Conservation (phyloP, 2,797 vertebrate species). For the Forpus xanthops region DNA sequence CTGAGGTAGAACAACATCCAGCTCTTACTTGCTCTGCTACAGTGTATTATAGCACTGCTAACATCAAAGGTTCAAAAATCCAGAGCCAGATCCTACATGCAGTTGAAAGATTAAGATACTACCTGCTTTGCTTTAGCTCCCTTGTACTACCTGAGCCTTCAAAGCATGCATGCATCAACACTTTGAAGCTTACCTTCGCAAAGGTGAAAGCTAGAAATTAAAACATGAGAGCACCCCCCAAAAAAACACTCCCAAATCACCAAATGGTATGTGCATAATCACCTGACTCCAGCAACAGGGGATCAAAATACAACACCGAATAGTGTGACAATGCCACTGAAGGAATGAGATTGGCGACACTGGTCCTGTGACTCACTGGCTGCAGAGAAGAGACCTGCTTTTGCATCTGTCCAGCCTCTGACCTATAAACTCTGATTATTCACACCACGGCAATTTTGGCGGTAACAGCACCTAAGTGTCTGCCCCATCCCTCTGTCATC, state of each 20-base stretch:
- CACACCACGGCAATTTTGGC: neutral
- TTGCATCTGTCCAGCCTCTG: constrained; percentile 20
- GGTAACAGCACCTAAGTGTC: constrained; percentile 19
- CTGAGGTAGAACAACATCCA: neutral
- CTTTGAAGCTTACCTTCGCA: neutral
- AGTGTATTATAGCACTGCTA: neutral
- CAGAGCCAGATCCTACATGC: neutral
- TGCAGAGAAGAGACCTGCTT: neutral
- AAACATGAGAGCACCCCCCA: neutral
- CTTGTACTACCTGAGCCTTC: neutral
- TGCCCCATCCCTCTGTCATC: neutral
- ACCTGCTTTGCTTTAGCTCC: neutral
- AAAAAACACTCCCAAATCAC: neutral
- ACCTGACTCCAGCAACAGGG: neutral
- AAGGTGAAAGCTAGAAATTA: neutral
- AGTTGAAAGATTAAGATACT: neutral
- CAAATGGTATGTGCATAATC: neutral
- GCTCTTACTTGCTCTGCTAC: neutral
- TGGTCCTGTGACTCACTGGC: constrained; percentile 19
- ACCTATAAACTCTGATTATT: constrained; percentile 16
- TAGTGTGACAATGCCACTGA: neutral
- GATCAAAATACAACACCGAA: neutral
- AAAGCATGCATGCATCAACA: neutral
- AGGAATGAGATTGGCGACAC: neutral
- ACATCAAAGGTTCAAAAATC: neutral